These are phyloP conservation scores for Andinoacara biseriatus DNA, from an alignment of 2,113 vertebrate species.

Conservation along the genomic window DNA sequence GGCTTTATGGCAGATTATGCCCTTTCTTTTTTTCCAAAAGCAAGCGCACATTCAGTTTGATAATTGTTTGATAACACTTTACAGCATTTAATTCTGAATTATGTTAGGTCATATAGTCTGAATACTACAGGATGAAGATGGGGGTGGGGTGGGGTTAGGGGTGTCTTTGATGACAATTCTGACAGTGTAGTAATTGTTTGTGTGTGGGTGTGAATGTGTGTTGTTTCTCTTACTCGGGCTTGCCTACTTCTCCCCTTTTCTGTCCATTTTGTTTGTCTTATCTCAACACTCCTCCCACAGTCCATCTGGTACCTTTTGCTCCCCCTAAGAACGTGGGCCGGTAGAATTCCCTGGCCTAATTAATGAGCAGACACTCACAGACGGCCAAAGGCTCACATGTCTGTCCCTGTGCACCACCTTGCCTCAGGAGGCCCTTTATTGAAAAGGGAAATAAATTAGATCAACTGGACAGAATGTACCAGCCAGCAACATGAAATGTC, in stretches of 20 bases:
- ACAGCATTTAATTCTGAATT: neutral
- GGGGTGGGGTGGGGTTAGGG: neutral
- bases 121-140: slow-evolving; percentile 42
- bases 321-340: slow-evolving; percentile 77
- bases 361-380: slow-evolving; percentile 83
- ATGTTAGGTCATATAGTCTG: slow-evolving; percentile 34
- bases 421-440: slow-evolving; percentile 77
- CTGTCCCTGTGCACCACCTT: slow-evolving; percentile 70
- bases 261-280: slow-evolving; percentile 71
- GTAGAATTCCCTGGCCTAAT: slow-evolving; percentile 85
- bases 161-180: slow-evolving; percentile 59
- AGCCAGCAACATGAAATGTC: slow-evolving; percentile 66
- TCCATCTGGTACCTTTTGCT: slow-evolving; percentile 85
- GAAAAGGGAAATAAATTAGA: slow-evolving; percentile 80
- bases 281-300: slow-evolving; percentile 75
- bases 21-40: slow-evolving; percentile 42
- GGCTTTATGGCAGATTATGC: slow-evolving; percentile 79
- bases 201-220: slow-evolving; percentile 15
- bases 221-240: slow-evolving; percentile 31
- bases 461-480: slow-evolving; percentile 75
- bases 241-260: slow-evolving; percentile 38
- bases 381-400: slow-evolving; percentile 77
- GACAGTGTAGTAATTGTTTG: slow-evolving; percentile 53
- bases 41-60: slow-evolving; percentile 71
- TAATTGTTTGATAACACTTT: slow-evolving; percentile 60